Percentiles rank a stretch among this genome's conserved stretches.
Evolutionary conservation across 2,888 invertebrate genomes (phyloP).

Genomic region (Steinernema carpocapsae): DNA sequence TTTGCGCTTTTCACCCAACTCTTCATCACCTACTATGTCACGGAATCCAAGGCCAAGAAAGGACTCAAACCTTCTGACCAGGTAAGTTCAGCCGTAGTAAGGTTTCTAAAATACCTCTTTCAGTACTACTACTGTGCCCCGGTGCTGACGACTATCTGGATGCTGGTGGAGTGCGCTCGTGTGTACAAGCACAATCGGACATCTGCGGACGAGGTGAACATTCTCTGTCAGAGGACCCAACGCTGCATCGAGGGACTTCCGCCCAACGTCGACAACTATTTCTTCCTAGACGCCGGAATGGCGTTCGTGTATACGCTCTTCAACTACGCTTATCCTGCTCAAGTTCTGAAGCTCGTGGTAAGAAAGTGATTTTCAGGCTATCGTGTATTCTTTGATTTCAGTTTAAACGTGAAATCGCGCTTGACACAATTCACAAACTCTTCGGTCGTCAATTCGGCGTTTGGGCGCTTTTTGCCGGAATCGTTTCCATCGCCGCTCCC

Average conservation of each 20-base stretch:
- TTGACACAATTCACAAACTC: conserved; percentile 61
- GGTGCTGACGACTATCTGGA: conserved; percentile 58
- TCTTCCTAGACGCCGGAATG: conserved; percentile 58
- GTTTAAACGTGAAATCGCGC: conserved; percentile 57
- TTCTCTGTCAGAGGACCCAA: conserved; percentile 57
- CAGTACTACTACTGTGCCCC: conserved; percentile 55
- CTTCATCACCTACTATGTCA: conserved; percentile 58
- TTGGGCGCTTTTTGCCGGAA: conserved; percentile 48
- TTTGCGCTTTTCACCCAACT: conserved; percentile 55
- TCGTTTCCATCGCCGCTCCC: conserved; percentile 56
- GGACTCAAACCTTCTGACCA: conserved; percentile 30
- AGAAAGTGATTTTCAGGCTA: conserved; percentile 35
- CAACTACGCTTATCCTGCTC: conserved; percentile 63
- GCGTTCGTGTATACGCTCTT: conserved; percentile 56
- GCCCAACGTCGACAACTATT: conserved; percentile 44
- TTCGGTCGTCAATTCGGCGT: conserved; percentile 61
- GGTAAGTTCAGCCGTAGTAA: no score
- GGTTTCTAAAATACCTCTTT: conserved; percentile 19
- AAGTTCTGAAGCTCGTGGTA: conserved; percentile 59
- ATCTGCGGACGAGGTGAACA: conserved; percentile 53
- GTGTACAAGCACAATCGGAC: conserved; percentile 37
- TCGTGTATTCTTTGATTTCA: conserved; percentile 35
- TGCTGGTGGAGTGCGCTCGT: conserved; percentile 48
- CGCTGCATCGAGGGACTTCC: conserved; percentile 56
- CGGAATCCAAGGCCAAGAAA: conserved; percentile 53